Conservation (phyloP, 2,888 invertebrate species). For the Vanessa cardui region DNA sequence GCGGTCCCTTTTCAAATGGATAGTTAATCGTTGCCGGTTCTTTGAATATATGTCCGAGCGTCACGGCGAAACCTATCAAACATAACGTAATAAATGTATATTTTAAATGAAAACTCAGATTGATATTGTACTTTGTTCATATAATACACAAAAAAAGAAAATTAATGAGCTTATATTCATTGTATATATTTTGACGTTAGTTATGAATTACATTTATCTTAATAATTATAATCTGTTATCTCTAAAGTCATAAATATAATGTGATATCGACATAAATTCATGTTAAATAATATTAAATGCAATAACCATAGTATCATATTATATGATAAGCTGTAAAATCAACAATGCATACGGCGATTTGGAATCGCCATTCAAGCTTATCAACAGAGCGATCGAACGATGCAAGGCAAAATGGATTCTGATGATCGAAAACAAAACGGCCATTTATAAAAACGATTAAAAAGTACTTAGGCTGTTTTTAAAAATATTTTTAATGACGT, state of each 20-base stretch:
- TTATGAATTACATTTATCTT: neutral
- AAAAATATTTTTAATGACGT: no score
- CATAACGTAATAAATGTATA: neutral
- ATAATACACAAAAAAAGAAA: no score
- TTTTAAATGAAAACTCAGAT: neutral
- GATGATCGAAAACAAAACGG: neutral
- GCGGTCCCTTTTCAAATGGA: constrained; percentile 99
- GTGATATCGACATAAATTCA: neutral
- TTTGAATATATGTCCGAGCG: constrained; percentile 85
- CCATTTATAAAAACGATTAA: no score
- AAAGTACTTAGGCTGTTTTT: no score
- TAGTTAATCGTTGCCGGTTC: constrained; percentile 99
- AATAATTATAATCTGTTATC: constrained; percentile 1
- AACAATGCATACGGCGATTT: neutral
- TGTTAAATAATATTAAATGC: neutral
- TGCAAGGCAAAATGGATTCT: neutral
- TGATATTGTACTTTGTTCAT: no score
- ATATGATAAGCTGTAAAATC: neutral
- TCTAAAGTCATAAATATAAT: constrained; percentile 1
- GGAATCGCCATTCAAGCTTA: neutral
- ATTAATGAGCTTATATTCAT: no score
- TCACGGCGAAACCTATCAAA: constrained; percentile 87
- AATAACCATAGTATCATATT: neutral
- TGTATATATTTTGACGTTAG: no score
- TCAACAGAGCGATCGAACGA: neutral